Evolutionary conservation across 2,797 vertebrate species (phyloP), one percentile per base, ranked within the genome.

Genomic region (Parauchenoglanis punctatus): DNA sequence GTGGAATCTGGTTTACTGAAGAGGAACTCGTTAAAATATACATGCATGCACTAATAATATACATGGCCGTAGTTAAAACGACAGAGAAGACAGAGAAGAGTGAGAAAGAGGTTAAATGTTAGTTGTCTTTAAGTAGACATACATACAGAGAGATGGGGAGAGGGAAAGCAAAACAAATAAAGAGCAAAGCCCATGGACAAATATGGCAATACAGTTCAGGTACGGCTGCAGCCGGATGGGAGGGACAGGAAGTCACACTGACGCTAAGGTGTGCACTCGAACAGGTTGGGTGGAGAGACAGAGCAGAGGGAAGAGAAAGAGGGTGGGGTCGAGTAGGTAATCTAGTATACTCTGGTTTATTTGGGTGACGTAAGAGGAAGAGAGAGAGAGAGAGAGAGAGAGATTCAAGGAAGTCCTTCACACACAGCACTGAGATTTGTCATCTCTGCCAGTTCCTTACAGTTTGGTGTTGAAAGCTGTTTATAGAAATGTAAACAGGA

Each of bases 261-360:
- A 91, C 73, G 81, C 85, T 86, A 94, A 87, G 93, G 93, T 94
- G 93, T 90, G 92, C 63, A 44, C 54, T 54, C 49, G 28, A 83
- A 3, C 54, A 86, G 81, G 86, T 80, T 6, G 68, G 85, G 82
- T 35, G 75, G 84, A 81, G 77, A 80, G 67, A 78, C 7, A n/a
- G 31, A 15, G 56, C 5, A 25, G 1, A 2, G 15, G 56, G 58
- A 20, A 81, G 46, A n/a, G 52, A 61, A 20, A 65, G 59, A 59
- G 35, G 68, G 83, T 44, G 52, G 52, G 49, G 83, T 58, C 70
- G 2, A 12, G 23, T 20, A 67, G 81, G 59, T 63, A 61, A 67
- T 49, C 73, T 52, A 58, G 75, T 49, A 31, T 12, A 20, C 40
- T n/a, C 86, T 18, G 73, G 73, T 87, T 76, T 83, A 59, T 77